Evolutionary conservation across 2,113 vertebrate genomes (phyloP).

Genomic region (Ursus arctos): DNA sequence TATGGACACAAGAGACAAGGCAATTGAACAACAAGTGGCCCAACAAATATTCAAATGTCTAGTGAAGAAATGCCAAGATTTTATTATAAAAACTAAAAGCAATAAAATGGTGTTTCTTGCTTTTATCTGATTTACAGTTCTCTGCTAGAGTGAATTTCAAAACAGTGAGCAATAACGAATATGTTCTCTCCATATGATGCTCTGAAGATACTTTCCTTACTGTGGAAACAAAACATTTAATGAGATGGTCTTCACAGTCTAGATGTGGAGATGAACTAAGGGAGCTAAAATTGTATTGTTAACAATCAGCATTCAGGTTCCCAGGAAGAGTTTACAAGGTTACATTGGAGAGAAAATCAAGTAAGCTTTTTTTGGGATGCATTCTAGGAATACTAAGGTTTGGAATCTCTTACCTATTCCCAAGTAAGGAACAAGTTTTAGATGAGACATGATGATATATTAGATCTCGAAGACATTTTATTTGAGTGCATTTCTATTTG

Average conservation of each 20-base stretch:
- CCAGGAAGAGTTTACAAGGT: background rate
- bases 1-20: background rate
- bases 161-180: constrained; percentile 52
- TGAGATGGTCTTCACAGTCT: constrained; percentile 58
- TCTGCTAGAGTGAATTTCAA: constrained; percentile 43
- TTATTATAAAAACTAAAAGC: constrained; percentile 28
- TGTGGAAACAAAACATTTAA: constrained; percentile 70
- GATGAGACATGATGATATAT: constrained; percentile 15
- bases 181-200: constrained; percentile 41
- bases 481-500: constrained; percentile 67
- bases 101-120: constrained; percentile 2
- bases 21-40: background rate
- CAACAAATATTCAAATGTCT: background rate
- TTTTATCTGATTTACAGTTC: constrained; percentile 37
- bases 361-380: background rate
- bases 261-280: constrained; percentile 42
- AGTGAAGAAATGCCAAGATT: background rate
- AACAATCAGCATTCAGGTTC: constrained; percentile 14
- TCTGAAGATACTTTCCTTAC: constrained; percentile 25
- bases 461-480: constrained; percentile 65
- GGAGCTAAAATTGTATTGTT: constrained; percentile 59
- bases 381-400: constrained; percentile 43
- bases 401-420: constrained; percentile 10
- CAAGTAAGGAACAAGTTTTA: constrained; percentile 3
- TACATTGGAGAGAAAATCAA: constrained; percentile 44